Base-by-base conservation (phyloP, 1,140 invertebrate species). In the Drosophila santomea region DNA sequence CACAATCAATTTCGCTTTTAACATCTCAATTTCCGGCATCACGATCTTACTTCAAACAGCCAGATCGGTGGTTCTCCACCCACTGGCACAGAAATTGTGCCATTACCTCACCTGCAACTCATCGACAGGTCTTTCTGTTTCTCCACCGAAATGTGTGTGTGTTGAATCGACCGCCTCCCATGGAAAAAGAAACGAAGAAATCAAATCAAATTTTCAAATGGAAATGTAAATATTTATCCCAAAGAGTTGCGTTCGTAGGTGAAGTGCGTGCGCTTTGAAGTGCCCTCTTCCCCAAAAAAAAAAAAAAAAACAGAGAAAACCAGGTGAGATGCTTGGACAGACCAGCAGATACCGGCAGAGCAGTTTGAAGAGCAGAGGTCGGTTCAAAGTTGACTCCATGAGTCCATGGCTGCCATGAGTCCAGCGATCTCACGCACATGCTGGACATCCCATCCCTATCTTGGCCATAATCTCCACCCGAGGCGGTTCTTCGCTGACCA, bases 221-320 rank as follows among this genome's bases (percentile, higher is more conserved):
- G 84, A 86, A 83, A 86, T 83, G 83, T 86, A 86, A 86, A 86
- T 89, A 86, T 86, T 86, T 86, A 79, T 88, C 20, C 74, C 43
- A 52, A 39, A 63, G 68, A 71, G 64, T 78, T 75, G 68, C 61
- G 54, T 74, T 61, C 57, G 62, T 69, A 88, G 83, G 62, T 77
- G 66, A 89, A 89, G 79, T 79, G 83, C 79, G 75, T 88, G 83
- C 32, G 83, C 83, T 86, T 86, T 86, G 83, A 86, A 86, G 83
- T 88, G 75, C 51, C 48, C 48, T 41, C 51, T 38, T 36, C 39
- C 23, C 38, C 14, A 14, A 48, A 25, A 17, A 47, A 14, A 25
- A 17, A 47, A 14, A 45, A 45, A 35, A 5, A 32, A 3, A 3
- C 35, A 51, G 25, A 5, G 28, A 51, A 17, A 51, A 17, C 15